Evolutionary conservation across 2,797 vertebrate genomes (phyloP).

Genomic region (Acrossocheilus fasciatus): DNA sequence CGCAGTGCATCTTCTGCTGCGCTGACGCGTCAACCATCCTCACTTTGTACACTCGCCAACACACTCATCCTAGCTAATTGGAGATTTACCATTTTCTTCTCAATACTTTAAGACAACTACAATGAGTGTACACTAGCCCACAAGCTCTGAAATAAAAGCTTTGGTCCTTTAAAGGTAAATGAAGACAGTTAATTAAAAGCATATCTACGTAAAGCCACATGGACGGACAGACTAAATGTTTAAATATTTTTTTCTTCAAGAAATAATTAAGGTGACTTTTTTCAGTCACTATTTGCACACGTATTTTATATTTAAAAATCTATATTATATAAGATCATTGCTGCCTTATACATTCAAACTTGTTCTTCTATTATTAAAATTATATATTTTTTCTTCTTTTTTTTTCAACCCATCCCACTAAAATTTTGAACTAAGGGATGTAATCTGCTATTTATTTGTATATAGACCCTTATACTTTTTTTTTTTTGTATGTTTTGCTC

Average conservation of each 20-base stretch:
- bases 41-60: slow-evolving; percentile 4
- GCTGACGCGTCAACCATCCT: slow-evolving; percentile 21
- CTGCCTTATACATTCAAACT: too few relatives aligned
- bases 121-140: not conserved
- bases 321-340: not conserved
- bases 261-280: not conserved
- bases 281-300: not conserved
- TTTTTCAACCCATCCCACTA: not conserved
- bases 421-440: not conserved
- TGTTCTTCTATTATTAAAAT: not conserved
- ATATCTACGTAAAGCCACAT: not conserved
- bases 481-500: not conserved
- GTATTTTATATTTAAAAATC: not conserved
- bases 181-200: not conserved
- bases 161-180: not conserved
- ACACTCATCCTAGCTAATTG: not conserved
- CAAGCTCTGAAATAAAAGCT: not conserved
- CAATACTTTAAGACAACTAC: not conserved
- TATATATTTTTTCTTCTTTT: not conserved
- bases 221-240: not conserved
- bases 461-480: not conserved
- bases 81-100: not conserved
- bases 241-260: not conserved
- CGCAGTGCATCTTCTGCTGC: slow-evolving; percentile 58
- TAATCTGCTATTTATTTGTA: not conserved